Evolutionary conservation across 2,113 vertebrate species (phyloP), one percentile per base, ranked within the genome.

Genomic region (Lonchura striata): DNA sequence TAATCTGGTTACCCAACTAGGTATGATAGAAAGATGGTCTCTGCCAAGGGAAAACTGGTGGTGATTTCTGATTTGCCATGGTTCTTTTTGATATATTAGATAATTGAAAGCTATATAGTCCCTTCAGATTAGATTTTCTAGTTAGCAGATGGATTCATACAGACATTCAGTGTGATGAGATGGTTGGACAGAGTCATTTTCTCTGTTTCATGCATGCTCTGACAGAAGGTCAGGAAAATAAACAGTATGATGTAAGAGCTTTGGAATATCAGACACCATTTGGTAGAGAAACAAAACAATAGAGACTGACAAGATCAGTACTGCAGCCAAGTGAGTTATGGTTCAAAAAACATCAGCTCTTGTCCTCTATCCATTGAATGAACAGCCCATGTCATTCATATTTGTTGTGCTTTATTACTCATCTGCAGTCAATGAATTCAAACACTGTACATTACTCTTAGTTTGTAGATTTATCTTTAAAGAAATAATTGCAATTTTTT

Each of bases 241-340:
- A 94, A 86, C 52, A 52, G 21, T 76, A 88, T 82, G 25, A 61
- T 91, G n/a, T 18, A 87, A 71, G 28, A 68, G 21, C 52, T 93
- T 86, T 96, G 57, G 64, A 92, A 86, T 89, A 94, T 81, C 66
- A 85, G 46, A 80, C 52, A 24, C 19, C 7, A 68, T 85, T 96
- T 89, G 24, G 44, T 59, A 81, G 81, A 95, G 78, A 94, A 95
- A 56, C 27, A 89, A 91, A 96, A 71, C 68, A 94, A 89, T 52
- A 56, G 19, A 72, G 23, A 28, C 46, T 88, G 89, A 89, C 71
- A 94, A 83, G 63, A 89, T 66, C 82, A 87, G n/a, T 87, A 80
- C 46, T 60, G 28, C 50, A 86, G 21, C 22, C 59, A 88, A 86
- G 72, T 80, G 80, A 85, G 30, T 72, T 92, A 78, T 60, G 50